Evolutionary conservation across 2,113 vertebrate species (phyloP).

Genomic region (Zosterops borbonicus): DNA sequence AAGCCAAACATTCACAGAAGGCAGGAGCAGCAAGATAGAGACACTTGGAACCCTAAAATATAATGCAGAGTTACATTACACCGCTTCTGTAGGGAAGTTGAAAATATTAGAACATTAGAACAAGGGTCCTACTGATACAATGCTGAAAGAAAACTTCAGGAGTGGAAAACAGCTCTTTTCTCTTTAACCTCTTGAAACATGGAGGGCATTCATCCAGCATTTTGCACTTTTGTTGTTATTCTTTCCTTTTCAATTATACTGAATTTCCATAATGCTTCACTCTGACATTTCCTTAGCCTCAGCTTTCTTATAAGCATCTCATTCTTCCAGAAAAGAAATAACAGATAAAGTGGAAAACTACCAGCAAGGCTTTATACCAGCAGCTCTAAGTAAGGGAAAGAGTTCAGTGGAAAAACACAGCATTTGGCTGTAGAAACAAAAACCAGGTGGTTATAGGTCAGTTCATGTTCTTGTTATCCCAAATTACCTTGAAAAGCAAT

Average conservation of each 20-base stretch:
- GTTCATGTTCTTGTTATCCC: background rate
- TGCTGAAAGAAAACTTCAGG: background rate
- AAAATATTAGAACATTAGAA: background rate
- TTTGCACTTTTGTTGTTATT: background rate
- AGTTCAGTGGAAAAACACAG: background rate
- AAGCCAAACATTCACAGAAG: background rate
- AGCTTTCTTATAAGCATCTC: background rate
- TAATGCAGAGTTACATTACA: background rate
- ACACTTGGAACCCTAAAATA: background rate
- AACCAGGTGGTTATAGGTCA: constrained; percentile 40
- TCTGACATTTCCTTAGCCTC: background rate
- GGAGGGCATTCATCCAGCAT: background rate
- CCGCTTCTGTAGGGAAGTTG: background rate
- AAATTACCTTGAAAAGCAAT: constrained; percentile 25
- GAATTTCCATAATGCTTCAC: constrained; percentile 8
- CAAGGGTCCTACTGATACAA: background rate
- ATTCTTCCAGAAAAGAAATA: background rate
- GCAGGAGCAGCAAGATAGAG: background rate
- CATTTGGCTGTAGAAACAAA: background rate
- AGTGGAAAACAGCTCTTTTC: background rate
- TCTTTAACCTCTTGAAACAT: background rate
- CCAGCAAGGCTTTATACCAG: background rate
- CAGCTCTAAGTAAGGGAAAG: background rate
- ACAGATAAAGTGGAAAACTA: background rate
- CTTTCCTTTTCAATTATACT: background rate